These are phyloP conservation scores for Panthera leo DNA, from an alignment of 2,113 vertebrate genomes.

Conservation along the genomic window DNA sequence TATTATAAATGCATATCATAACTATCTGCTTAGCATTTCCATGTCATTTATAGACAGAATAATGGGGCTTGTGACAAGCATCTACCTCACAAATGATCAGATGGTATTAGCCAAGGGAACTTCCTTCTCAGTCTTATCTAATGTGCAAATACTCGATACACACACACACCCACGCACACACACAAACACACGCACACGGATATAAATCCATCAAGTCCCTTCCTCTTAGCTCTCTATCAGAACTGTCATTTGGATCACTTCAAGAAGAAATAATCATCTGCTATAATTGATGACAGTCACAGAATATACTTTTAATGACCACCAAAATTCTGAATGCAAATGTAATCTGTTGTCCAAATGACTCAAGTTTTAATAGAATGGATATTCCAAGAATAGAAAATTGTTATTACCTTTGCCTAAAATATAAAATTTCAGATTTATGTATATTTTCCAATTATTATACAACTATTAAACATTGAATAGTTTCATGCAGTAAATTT, in stretches of 20 bases:
- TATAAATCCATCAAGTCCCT: not conserved
- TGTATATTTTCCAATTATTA: not conserved
- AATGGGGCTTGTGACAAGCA: not conserved
- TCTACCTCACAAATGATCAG: not conserved
- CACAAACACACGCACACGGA: not conserved
- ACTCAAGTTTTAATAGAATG: not conserved
- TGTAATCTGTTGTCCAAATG: not conserved
- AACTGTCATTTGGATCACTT: too few relatives aligned
- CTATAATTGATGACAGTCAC: not conserved
- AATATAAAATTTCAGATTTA: not conserved
- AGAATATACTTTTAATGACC: not conserved
- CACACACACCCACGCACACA: not conserved
- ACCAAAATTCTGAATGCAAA: not conserved
- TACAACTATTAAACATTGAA: not conserved
- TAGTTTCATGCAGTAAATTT: not conserved
- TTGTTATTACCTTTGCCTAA: not conserved
- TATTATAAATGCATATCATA: not conserved
- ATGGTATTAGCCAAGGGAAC: not conserved
- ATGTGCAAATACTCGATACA: not conserved
- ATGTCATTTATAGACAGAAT: not conserved
- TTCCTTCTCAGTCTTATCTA: not conserved
- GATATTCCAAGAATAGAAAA: not conserved
- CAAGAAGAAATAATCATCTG: not conserved
- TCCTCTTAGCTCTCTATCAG: not conserved
- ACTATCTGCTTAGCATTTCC: not conserved